phyloP scores from a whole-genome alignment of 2,113 vertebrate species.

The Chaetodon trifascialis region DNA sequence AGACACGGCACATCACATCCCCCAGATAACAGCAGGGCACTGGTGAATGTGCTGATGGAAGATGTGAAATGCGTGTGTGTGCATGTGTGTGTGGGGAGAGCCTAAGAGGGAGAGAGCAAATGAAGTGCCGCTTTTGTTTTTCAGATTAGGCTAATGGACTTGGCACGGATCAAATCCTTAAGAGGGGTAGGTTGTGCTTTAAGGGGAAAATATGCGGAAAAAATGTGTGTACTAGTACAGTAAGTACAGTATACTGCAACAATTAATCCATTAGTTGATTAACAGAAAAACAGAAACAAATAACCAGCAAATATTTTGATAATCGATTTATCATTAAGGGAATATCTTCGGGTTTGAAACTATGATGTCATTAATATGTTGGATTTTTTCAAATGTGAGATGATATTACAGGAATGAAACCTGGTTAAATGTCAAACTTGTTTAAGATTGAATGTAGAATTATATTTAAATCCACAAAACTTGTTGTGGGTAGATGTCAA shows the following conservation, averaged over 20 bases:
- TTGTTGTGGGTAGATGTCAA: not conserved
- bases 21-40: constrained; percentile 73
- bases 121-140: constrained; percentile 74
- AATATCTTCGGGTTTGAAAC: not conserved
- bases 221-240: constrained; percentile 31
- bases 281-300: not conserved
- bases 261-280: not conserved
- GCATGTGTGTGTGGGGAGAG: not conserved
- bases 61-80: constrained; percentile 46
- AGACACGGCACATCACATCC: constrained; percentile 72
- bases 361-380: too few relatives aligned
- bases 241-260: constrained; percentile 18
- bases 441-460: not conserved
- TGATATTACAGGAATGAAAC: not conserved
- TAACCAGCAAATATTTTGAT: not conserved
- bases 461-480: not conserved
- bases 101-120: constrained; percentile 39
- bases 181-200: constrained; percentile 62
- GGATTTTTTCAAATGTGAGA: not conserved
- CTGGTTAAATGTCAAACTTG: not conserved
- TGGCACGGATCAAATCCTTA: constrained; percentile 67
- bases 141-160: constrained; percentile 80
- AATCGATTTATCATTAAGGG: not conserved
- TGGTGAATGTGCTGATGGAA: constrained; percentile 73
- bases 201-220: constrained; percentile 14